Evolutionary conservation across 2,888 invertebrate species (phyloP).

Genomic region (Schizotus pectinicornis): DNA sequence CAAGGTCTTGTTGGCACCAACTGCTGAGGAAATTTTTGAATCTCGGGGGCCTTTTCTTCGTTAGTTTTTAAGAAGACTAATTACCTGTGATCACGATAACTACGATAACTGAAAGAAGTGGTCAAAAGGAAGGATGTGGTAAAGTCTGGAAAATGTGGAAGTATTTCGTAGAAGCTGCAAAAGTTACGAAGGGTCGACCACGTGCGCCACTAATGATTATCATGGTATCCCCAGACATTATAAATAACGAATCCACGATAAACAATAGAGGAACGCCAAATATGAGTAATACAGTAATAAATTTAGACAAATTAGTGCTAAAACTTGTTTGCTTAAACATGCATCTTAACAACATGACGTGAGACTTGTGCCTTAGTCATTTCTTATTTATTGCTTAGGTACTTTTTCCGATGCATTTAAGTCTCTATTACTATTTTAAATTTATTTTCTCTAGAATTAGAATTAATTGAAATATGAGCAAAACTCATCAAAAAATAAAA

Average conservation of each 20-base stretch:
- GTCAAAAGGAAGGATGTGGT: slow-evolving; percentile 10
- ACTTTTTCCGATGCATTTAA: too few relatives aligned
- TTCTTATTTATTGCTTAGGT: too few relatives aligned
- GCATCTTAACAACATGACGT: too few relatives aligned
- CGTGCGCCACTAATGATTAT: background rate
- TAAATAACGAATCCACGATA: background rate
- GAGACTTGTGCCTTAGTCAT: too few relatives aligned
- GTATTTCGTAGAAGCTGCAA: background rate
- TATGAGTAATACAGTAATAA: background rate
- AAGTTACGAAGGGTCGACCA: background rate
- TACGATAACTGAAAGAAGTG: background rate
- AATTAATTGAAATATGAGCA: too few relatives aligned
- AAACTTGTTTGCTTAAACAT: background rate
- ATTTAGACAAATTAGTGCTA: background rate
- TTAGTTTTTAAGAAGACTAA: background rate
- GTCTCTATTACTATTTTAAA: too few relatives aligned
- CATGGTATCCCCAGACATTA: background rate
- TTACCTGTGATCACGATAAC: background rate
- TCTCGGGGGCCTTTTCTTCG: background rate
- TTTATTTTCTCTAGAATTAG: too few relatives aligned
- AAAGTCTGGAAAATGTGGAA: background rate
- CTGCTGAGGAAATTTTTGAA: background rate
- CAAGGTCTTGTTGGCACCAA: background rate
- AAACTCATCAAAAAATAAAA: too few relatives aligned
- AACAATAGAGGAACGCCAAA: background rate